Evolutionary conservation across 1,140 invertebrate species (phyloP), one percentile per base, ranked within the genome.

Genomic region (Contarinia nasturtii): DNA sequence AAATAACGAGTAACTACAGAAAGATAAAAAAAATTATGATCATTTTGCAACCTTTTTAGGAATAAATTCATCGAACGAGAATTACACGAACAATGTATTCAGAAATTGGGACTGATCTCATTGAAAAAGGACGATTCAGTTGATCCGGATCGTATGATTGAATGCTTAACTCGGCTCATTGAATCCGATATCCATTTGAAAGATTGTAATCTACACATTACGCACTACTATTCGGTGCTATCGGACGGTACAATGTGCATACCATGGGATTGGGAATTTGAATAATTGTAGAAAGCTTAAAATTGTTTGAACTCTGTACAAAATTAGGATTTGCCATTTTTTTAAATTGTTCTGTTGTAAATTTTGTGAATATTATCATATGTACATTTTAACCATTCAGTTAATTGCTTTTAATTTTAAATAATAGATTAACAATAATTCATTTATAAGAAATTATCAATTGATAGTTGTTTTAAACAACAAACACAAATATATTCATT

Each of bases 201-300:
- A 42, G 42, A 65, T 43, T 77, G 75, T 36, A 74, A 78, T 54
- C 57, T 95, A 0, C 79, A 79, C 59, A 75, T 94, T 22, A 84
- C 87, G 1, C 85, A 88, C 58, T 94, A 92, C 64, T 94, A 92
- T 59, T 87, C 88, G 0, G 80, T 95, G 12, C 71, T 91, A 57
- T 79, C 80, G 7, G 89, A 93, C 64, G 90, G 90, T 3, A 77
- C 87, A 50, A 73, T 93, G 47, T 92, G 86, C 59, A 82, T 95
- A 57, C 89, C 89, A 14, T 93, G 88, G 87, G 82, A 94, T 63
- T 94, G 41, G 41, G 12, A 3, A 5, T 43, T 43, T 5, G 41
- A 43, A 43, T 43, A 21, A 27, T 27, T 3, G 27, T 5, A 5
- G 27, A 27, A 27, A 27, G 10, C 27, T 27, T 5, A 27, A 27